phyloP scores from a whole-genome alignment of 2,797 vertebrate species.

The Notamacropus eugenii region DNA sequence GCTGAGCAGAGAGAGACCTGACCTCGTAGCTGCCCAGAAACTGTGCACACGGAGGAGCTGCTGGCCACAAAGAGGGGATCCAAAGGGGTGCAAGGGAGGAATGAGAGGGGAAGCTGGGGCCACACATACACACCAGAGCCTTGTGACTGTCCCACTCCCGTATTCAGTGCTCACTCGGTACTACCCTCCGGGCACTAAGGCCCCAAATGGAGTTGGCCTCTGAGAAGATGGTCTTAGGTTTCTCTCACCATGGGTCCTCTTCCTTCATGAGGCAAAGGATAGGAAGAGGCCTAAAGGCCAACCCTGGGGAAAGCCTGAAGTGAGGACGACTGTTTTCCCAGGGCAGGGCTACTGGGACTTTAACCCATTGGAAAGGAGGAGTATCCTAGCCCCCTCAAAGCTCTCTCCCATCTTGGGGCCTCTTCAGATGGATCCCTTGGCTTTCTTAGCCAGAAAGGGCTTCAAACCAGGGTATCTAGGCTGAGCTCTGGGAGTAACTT shows the following conservation, averaged over 20 bases:
- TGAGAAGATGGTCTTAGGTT: background rate
- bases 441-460: constrained; percentile 16
- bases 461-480: constrained; percentile 8
- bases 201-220: background rate
- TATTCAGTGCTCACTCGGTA: background rate
- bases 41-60: constrained; percentile 55
- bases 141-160: too few species aligned
- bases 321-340: background rate
- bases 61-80: constrained; percentile 5
- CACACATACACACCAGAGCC: background rate
- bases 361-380: constrained; percentile 10
- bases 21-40: constrained; percentile 86
- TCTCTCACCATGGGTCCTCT: background rate
- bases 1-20: constrained; percentile 84
- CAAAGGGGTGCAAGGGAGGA: constrained; percentile 37
- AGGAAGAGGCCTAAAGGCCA: background rate
- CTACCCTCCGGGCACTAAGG: background rate
- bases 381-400: background rate
- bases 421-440: constrained; percentile 26
- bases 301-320: constrained; percentile 17
- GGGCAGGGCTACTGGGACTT: constrained; percentile 35
- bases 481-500: constrained; percentile 43
- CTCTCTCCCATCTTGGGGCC: constrained; percentile 16
- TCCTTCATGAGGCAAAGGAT: background rate
- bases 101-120: background rate